Conservation (phyloP, 2,888 invertebrate genomes). For the Mesorhabditis belari region DNA sequence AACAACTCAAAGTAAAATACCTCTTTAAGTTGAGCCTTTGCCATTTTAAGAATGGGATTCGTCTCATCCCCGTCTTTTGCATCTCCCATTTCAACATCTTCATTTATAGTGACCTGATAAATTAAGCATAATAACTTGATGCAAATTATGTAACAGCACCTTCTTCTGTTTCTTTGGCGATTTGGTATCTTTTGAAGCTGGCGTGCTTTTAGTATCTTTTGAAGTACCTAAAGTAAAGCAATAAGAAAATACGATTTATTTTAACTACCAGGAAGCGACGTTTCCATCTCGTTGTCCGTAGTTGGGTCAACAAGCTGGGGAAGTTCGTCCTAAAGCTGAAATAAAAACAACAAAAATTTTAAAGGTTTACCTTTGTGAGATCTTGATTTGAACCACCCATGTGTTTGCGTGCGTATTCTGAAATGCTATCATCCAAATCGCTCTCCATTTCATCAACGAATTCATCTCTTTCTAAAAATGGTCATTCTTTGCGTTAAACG, state of each 20-base stretch:
- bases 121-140: too few species aligned
- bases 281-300: neutral
- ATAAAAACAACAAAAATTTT: too few species aligned
- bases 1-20: conserved; percentile 9
- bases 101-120: neutral
- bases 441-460: conserved; percentile 41
- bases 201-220: neutral
- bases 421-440: conserved; percentile 30
- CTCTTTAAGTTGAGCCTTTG: conserved; percentile 19
- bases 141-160: too few species aligned
- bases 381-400: conserved; percentile 11
- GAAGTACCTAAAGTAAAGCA: too few species aligned
- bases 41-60: conserved; percentile 24
- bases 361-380: too few species aligned
- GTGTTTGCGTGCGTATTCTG: conserved; percentile 21
- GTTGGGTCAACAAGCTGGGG: neutral
- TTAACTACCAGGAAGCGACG: neutral
- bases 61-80: conserved; percentile 14
- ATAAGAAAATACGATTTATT: neutral
- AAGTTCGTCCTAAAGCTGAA: neutral
- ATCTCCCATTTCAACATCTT: neutral
- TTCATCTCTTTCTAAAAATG: conserved; percentile 15
- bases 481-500: too few species aligned
- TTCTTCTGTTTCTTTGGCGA: neutral
- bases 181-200: neutral